Percentiles rank a stretch among this genome's conserved stretches.
phyloP scores from a whole-genome alignment of 2,888 invertebrate genomes.

The Apamea monoglypha region DNA sequence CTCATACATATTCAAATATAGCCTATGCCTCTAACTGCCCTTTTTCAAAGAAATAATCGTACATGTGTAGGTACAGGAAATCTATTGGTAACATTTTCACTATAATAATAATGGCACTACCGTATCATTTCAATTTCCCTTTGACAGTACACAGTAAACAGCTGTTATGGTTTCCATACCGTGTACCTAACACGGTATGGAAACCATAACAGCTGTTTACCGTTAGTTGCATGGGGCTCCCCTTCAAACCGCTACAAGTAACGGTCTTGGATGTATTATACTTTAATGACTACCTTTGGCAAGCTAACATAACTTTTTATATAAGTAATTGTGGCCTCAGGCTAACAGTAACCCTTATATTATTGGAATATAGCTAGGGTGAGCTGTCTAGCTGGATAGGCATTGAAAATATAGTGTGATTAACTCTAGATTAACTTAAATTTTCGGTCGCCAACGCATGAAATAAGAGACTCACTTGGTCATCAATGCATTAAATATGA shows the following conservation, averaged over 20 bases:
- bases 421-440: too few species aligned
- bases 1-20: not conserved
- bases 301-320: constrained; percentile 5
- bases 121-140: constrained; percentile 1
- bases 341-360: not conserved
- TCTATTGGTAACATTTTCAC: not conserved
- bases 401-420: not conserved
- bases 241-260: constrained; percentile 6
- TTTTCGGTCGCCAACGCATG: not conserved
- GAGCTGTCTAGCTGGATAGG: not conserved
- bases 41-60: not conserved
- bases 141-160: not conserved
- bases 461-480: not conserved
- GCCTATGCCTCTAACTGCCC: too few species aligned
- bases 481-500: not conserved
- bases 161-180: too few species aligned
- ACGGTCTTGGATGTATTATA: constrained; percentile 40
- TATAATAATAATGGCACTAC: not conserved
- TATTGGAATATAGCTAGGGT: not conserved
- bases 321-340: constrained; percentile 5
- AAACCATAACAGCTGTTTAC: constrained; percentile 40
- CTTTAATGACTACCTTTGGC: constrained; percentile 24
- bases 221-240: constrained; percentile 4
- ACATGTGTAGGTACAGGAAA: not conserved
- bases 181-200: not conserved